Conservation (phyloP, 2,888 invertebrate genomes). For the Ptilodon capucinus region DNA sequence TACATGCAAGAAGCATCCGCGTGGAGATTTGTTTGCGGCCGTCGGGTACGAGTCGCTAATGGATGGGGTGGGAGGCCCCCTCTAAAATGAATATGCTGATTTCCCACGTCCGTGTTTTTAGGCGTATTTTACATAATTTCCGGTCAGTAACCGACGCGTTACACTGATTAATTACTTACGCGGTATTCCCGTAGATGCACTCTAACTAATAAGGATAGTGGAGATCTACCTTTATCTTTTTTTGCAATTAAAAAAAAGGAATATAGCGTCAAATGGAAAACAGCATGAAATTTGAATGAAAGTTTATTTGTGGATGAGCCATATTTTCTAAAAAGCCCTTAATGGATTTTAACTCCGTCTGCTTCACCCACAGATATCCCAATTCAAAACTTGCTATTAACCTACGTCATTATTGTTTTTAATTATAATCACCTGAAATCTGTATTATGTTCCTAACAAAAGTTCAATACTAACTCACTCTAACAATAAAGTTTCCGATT, state of each 20-base stretch:
- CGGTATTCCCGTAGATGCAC: conserved; percentile 21
- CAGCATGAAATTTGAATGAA: no score
- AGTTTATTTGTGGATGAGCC: no score
- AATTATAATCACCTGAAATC: not conserved
- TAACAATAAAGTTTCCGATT: conserved; percentile 67
- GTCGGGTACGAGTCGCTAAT: conserved; percentile 66
- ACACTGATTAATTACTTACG: conserved; percentile 60
- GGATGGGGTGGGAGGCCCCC: conserved; percentile 63
- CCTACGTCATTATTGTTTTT: no score
- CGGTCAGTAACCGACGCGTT: conserved; percentile 67
- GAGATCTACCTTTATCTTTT: no score
- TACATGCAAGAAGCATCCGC: conserved; percentile 60
- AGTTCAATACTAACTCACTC: conserved; percentile 27
- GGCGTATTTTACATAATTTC: conserved; percentile 76
- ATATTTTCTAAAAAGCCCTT: no score
- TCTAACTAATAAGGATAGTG: conserved; percentile 14
- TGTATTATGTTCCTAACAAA: conserved; percentile 23
- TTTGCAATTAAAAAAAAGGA: not conserved
- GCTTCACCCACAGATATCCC: no score
- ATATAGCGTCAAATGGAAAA: no score
- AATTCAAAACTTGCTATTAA: no score
- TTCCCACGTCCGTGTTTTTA: conserved; percentile 69
- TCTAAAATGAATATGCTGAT: conserved; percentile 77
- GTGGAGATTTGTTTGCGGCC: conserved; percentile 63
- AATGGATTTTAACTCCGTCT: no score